Conservation (phyloP, 92 coral and sea anemone genomes). For the Phenganax subtilis region DNA sequence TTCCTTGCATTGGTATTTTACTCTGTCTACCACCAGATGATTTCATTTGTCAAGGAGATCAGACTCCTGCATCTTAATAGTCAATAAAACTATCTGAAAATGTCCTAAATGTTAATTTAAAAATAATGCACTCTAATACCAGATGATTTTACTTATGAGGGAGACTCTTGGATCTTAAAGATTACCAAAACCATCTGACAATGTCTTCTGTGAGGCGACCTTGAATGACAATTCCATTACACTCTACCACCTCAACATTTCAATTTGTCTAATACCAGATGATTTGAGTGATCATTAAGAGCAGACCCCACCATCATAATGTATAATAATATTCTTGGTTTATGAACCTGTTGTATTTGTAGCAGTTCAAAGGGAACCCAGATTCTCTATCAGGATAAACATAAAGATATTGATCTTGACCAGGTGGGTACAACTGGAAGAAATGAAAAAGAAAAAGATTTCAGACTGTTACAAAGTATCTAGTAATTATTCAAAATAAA, state of each 20-base stretch:
- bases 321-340: not conserved
- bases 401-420: constrained; percentile 72
- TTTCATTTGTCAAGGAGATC: too few relatives aligned
- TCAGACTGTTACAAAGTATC: not conserved
- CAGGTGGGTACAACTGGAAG: constrained; percentile 71
- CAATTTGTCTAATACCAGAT: too few relatives aligned
- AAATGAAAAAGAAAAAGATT: not conserved
- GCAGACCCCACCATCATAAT: not conserved
- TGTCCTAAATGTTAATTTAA: not conserved
- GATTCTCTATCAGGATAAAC: constrained; percentile 54
- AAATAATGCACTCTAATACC: not conserved
- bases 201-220: too few relatives aligned
- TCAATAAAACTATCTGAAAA: too few relatives aligned
- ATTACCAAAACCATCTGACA: too few relatives aligned
- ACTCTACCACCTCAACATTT: not conserved
- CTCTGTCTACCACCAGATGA: too few relatives aligned
- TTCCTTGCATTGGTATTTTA: too few relatives aligned
- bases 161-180: too few relatives aligned
- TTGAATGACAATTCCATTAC: not conserved
- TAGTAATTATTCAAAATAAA: not conserved
- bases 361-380: constrained; percentile 75
- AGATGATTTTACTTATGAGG: too few relatives aligned
- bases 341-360: constrained; percentile 76
- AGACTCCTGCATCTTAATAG: too few relatives aligned
- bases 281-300: too few relatives aligned